Evolutionary conservation across 1,140 invertebrate species (phyloP), one percentile per base, ranked within the genome.

Genomic region (Drosophila nasuta): DNA sequence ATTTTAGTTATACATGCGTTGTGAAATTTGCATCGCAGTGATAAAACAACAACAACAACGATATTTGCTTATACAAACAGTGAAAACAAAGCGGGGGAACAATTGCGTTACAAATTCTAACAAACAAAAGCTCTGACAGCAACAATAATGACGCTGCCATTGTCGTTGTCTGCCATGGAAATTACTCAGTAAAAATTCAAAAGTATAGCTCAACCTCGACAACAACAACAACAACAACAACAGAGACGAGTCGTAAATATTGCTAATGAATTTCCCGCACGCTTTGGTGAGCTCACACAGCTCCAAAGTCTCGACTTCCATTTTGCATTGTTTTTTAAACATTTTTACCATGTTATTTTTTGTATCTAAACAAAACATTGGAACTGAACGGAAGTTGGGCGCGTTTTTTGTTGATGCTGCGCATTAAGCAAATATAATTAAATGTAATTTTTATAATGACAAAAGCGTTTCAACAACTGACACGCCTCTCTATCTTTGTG

Each of bases 261-360:
- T 83, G 85, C 83, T 87, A 87, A 87, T 89, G 83, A 87, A 87
- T 87, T 87, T 87, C 85, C 83, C 83, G 85, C 83, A 87, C 85
- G 85, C 85, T 88, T 80, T 87, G 85, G 74, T 89, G 77, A 81
- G 74, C 81, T 77, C 80, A 75, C 57, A 82, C 25, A 25, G 20
- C 3, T 25, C 79, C 66, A 64, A 63, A 74, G 68, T 75, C 66
- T 38, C 58, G 46, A 67, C 66, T 57, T 59, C 67, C 56, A 71
- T 82, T 67, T 72, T 76, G 46, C 64, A 56, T 81, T 58, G 46
- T 38, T 66, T 48, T 68, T 57, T 45, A n/a, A 67, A 11, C 11
- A 52, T 20, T 45, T 25, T 54, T 62, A 67, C 7, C 15, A 52
- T 20, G 35, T 38, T 54, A 46, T 20, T 41, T 38, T 25, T 59